A percentile compares a stretch with the other conserved stretches of the same genome.
Conservation (phyloP, 2,888 invertebrate genomes). For the Caenorhabditis sp. region DNA sequence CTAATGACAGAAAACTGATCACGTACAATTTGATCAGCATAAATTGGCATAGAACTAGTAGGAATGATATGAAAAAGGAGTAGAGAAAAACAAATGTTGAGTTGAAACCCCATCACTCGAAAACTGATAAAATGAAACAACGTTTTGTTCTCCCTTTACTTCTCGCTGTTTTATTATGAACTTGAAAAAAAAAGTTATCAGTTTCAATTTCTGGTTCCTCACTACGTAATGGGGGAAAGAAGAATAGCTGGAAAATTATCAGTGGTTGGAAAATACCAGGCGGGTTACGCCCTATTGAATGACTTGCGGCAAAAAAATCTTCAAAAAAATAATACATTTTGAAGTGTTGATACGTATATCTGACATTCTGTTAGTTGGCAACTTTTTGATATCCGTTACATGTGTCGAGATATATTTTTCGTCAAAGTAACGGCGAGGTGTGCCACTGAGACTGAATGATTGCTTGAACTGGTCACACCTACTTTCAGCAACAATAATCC, state of each 20-base stretch:
- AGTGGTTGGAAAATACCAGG: too few relatives aligned
- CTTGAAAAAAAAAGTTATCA: constrained; percentile 12
- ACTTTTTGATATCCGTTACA: too few relatives aligned
- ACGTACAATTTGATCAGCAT: constrained; percentile 2
- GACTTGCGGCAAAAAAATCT: too few relatives aligned
- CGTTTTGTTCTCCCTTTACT: constrained; percentile 11
- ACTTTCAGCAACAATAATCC: too few relatives aligned
- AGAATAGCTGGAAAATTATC: neutral
- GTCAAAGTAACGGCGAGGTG: too few relatives aligned
- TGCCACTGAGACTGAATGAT: too few relatives aligned
- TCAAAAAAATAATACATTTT: too few relatives aligned
- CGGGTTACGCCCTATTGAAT: too few relatives aligned
- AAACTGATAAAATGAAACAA: constrained; percentile 9
- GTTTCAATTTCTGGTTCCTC: neutral
- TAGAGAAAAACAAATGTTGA: constrained; percentile 1
- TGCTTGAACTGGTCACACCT: too few relatives aligned
- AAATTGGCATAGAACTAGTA: neutral
- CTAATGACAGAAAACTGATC: neutral
- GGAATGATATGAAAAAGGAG: neutral
- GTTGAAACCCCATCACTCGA: neutral
- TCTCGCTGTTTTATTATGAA: constrained; percentile 10
- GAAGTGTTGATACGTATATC: too few relatives aligned
- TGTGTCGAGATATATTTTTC: too few relatives aligned
- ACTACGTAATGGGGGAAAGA: neutral
- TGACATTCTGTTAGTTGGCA: too few relatives aligned